A percentile compares a stretch with the other conserved stretches of the same genome.
Evolutionary conservation across 2,113 vertebrate species (phyloP).

Genomic region (Campylomormyrus numenius): DNA sequence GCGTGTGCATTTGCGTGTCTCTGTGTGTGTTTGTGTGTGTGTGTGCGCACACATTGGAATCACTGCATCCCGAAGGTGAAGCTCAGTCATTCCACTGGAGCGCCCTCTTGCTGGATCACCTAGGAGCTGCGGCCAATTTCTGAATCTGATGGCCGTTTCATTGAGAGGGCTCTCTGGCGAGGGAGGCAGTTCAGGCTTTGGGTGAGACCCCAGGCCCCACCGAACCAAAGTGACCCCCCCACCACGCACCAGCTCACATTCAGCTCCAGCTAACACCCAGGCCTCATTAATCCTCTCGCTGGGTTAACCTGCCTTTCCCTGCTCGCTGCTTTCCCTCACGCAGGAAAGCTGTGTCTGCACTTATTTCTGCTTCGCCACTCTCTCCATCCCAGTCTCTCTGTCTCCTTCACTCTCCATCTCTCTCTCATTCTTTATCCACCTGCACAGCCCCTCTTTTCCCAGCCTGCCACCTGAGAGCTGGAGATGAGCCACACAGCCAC

Average conservation of each 20-base stretch:
- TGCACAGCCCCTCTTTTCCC: neutral
- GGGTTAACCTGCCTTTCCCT: neutral
- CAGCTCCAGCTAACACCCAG: neutral
- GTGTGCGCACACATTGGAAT: neutral
- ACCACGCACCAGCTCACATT: neutral
- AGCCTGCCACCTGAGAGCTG: neutral
- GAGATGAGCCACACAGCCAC: neutral
- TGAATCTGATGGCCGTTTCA: neutral
- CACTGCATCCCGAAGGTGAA: neutral
- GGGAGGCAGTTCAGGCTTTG: neutral
- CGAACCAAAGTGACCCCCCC: neutral
- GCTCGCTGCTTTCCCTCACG: neutral
- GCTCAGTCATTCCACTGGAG: neutral
- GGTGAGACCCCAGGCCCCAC: neutral
- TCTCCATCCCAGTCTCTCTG: neutral
- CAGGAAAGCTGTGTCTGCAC: neutral
- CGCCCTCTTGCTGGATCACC: neutral
- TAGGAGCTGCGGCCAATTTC: neutral
- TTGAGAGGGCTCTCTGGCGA: neutral
- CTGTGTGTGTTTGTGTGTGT: too few species aligned
- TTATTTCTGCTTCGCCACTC: neutral
- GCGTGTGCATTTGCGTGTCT: neutral
- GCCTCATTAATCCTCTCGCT: slow-evolving; percentile 1
- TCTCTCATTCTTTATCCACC: neutral
- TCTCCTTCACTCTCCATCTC: neutral